These are phyloP conservation scores for Platichthys stellatus DNA, from an alignment of 2,113 vertebrate species.

Conservation along the genomic window DNA sequence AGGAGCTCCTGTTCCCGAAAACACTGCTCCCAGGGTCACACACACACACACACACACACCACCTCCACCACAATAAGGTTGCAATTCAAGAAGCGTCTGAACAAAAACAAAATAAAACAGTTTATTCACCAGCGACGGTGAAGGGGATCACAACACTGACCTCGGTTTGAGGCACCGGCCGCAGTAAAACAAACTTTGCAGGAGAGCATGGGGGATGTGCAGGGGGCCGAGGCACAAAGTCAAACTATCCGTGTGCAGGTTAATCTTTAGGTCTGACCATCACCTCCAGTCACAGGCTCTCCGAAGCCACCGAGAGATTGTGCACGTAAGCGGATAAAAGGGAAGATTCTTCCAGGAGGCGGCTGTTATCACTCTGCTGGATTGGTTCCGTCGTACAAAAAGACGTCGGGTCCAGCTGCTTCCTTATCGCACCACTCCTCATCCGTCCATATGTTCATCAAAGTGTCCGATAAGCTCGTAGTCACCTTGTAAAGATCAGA, in stretches of 20 bases:
- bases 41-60: not conserved
- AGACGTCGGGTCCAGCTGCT: constrained; percentile 18
- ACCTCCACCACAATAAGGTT: constrained; percentile 14
- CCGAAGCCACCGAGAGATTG: not conserved
- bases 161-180: constrained; percentile 31
- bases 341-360: constrained; percentile 15
- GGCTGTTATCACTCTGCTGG: constrained; percentile 19
- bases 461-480: not conserved
- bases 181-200: constrained; percentile 28
- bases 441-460: constrained; percentile 41
- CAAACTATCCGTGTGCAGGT: constrained; percentile 21
- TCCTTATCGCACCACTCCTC: constrained; percentile 19
- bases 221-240: constrained; percentile 5
- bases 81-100: constrained; percentile 21
- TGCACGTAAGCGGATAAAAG: not conserved
- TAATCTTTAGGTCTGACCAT: constrained; percentile 21
- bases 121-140: constrained; percentile 37
- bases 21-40: constrained; percentile 38
- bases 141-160: constrained; percentile 37
- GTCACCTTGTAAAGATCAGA: constrained; percentile 38
- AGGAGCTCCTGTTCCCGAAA: constrained; percentile 46
- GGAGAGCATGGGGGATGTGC: not conserved
- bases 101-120: constrained; percentile 11
- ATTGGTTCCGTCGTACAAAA: not conserved
- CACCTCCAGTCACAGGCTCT: constrained; percentile 13